phyloP scores from a whole-genome alignment of 2,113 vertebrate genomes.

The Chlorocebus sabaeus region DNA sequence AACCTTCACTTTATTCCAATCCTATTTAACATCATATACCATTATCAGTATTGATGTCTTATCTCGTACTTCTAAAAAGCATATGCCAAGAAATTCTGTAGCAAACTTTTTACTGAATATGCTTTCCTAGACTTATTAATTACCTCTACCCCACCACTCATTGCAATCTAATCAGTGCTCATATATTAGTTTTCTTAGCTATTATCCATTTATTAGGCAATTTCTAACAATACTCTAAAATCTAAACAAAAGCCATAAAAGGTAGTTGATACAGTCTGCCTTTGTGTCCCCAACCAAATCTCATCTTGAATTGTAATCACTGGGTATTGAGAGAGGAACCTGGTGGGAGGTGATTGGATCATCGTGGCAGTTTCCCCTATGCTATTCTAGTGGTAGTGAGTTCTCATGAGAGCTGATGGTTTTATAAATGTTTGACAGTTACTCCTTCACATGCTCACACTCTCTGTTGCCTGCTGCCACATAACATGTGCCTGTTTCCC shows the following conservation, averaged over 20 bases:
- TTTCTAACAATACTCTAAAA: constrained; percentile 24
- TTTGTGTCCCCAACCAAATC: no score
- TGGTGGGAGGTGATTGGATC: no score
- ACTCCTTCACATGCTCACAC: no score
- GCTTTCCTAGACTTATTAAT: constrained; percentile 5
- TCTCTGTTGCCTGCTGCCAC: no score
- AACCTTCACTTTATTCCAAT: neutral
- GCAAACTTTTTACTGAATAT: neutral
- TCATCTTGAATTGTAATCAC: no score
- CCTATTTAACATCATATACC: neutral
- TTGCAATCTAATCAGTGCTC: neutral
- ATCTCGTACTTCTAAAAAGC: neutral
- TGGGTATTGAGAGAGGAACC: no score
- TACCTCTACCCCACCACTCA: neutral
- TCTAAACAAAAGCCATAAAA: neutral
- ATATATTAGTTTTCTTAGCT: neutral
- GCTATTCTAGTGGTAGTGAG: no score
- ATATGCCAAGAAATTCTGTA: neutral
- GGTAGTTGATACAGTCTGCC: neutral
- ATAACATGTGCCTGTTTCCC: no score
- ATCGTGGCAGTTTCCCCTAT: no score
- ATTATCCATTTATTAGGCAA: constrained; percentile 11
- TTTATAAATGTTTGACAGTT: no score
- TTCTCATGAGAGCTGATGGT: no score
- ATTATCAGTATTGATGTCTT: neutral